Evolutionary conservation across 2,113 vertebrate species (phyloP).

Genomic region (Quiscalus mexicanus): DNA sequence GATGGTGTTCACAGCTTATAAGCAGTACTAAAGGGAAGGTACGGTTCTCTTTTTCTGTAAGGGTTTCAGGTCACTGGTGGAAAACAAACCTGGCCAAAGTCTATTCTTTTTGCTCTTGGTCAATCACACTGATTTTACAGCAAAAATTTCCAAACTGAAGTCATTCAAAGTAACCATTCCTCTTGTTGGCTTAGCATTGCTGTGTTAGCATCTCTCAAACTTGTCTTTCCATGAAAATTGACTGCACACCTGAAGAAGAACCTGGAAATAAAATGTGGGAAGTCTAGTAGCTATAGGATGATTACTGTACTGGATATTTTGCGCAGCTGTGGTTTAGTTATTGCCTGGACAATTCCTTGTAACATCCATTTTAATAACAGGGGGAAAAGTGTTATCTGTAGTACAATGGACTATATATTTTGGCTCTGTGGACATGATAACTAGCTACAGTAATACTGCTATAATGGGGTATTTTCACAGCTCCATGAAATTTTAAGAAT

Average conservation of each 20-base stretch:
- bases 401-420: neutral
- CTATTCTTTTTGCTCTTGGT: neutral
- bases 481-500: neutral
- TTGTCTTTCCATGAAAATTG: neutral
- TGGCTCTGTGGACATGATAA: neutral
- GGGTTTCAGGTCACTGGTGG: neutral
- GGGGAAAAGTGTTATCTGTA: neutral
- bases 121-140: neutral
- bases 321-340: neutral
- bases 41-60: neutral
- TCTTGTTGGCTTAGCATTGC: neutral
- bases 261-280: neutral
- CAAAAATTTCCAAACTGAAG: neutral
- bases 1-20: neutral
- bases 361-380: neutral
- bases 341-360: neutral
- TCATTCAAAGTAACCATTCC: neutral
- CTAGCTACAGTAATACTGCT: neutral
- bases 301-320: neutral
- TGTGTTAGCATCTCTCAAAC: neutral
- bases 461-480: neutral
- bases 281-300: neutral
- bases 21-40: neutral
- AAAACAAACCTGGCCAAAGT: neutral
- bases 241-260: neutral